Base-by-base conservation (phyloP, 2,888 invertebrate genomes). In the Epiperipatus broadwayi region DNA sequence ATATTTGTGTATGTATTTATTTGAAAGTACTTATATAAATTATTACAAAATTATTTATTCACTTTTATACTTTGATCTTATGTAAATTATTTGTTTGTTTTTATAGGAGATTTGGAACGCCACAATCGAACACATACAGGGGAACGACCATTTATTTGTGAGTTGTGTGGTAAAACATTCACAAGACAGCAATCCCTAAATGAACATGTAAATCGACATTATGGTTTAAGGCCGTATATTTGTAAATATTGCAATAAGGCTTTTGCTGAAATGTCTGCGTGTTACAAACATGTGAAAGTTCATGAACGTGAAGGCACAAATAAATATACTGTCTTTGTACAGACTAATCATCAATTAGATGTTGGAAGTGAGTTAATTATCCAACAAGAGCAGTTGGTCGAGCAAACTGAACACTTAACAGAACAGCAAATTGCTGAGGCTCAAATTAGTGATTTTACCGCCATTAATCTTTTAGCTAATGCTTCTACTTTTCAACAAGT, bases 201-300 rank as follows among this genome's bases (percentile, higher is more conserved):
- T 29, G 60, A 61, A 43, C 61, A 61, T 45, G 52, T 52, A 47
- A 60, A 59, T 43, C 41, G 53, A 2, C 61, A 61, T 44, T 54
- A 51, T 32, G 58, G 58, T 3, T 44, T 50, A 8, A 57, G 52
- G 37, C 60, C 60, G 1, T 59, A 56, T 41, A 39, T 47, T 4
- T 61, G 61, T 44, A 49, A 51, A 22, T 48, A 51, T 21, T 60
- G 60, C 45, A 42, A 46, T 7, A 49, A 50, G 39, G 45, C 49
- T 16, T 58, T 56, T 41, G 45, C 51, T 20, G 55, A 56, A 42
- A 49, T 51, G 41, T 51, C 52, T 4, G 47, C 53, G 4, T 51
- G 52, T 29, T 50, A 53, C 39, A 50, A 55, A 37, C 56, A 56
- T 43, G 47, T 50, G 16, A 48, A 47, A 39, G 48, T 49, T 40